Conservation (phyloP, 2,113 vertebrate species). For the Ptyas mucosa region DNA sequence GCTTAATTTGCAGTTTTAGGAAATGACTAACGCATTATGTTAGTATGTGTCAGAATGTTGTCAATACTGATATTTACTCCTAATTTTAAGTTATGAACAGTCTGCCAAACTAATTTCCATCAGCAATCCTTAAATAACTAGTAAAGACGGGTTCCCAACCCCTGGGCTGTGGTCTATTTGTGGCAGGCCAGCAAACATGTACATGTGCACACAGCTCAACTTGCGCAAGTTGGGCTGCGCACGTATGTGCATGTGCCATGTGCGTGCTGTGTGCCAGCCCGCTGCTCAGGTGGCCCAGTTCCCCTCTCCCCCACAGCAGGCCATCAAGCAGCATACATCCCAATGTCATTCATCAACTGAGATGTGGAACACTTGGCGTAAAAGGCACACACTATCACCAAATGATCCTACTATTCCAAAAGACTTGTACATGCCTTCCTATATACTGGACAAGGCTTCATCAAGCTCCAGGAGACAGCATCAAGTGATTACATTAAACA, state of each 20-base stretch:
- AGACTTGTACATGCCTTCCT: not conserved
- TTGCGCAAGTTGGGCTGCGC: no score
- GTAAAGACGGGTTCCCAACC: not conserved
- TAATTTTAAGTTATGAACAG: not conserved
- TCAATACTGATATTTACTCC: not conserved
- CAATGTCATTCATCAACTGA: not conserved
- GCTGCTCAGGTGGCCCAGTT: no score
- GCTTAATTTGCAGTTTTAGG: not conserved
- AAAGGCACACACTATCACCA: not conserved
- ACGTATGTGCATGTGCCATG: no score
- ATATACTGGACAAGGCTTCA: not conserved
- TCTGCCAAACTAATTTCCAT: not conserved
- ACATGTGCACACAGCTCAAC: no score
- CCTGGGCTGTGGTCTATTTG: no score
- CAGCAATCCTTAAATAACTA: not conserved
- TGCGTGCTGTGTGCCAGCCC: no score
- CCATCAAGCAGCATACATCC: not conserved
- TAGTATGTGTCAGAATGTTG: not conserved
- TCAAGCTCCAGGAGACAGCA: not conserved
- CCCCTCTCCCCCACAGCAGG: no score
- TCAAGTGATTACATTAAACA: not conserved
- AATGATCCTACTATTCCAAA: not conserved
- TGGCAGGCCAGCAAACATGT: no score
- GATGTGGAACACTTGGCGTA: not conserved
- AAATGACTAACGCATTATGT: not conserved